Evolutionary conservation across 2,888 invertebrate genomes (phyloP).

Genomic region (Patella caerulea): DNA sequence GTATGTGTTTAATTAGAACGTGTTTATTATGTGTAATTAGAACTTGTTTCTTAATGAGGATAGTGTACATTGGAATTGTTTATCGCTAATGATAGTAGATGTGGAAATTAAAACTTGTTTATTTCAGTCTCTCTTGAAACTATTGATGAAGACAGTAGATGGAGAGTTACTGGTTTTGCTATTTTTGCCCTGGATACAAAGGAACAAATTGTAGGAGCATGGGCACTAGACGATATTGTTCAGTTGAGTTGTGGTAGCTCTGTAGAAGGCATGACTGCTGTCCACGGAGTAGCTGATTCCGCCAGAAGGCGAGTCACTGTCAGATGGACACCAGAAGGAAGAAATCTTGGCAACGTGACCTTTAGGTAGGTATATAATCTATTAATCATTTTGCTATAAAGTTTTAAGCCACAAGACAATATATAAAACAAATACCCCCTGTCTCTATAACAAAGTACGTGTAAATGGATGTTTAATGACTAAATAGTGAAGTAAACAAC

Average conservation of each 20-base stretch:
- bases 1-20: too few species aligned
- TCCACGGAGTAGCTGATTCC: not conserved
- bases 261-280: not conserved
- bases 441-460: too few species aligned
- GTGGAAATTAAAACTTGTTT: too few species aligned
- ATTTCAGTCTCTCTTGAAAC: not conserved
- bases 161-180: not conserved
- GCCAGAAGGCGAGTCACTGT: not conserved
- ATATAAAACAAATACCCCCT: too few species aligned
- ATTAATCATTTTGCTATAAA: not conserved
- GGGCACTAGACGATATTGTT: not conserved
- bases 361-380: not conserved
- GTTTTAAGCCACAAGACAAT: too few species aligned
- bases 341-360: not conserved
- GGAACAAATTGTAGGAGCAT: not conserved
- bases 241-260: not conserved
- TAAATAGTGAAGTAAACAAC: not conserved
- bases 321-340: not conserved
- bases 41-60: too few species aligned
- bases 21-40: too few species aligned
- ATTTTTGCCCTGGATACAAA: constrained; percentile 2
- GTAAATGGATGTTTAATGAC: not conserved
- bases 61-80: too few species aligned
- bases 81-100: too few species aligned
- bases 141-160: not conserved